phyloP scores from a whole-genome alignment of 2,888 invertebrate genomes.

The Tanytarsus gracilentus region DNA sequence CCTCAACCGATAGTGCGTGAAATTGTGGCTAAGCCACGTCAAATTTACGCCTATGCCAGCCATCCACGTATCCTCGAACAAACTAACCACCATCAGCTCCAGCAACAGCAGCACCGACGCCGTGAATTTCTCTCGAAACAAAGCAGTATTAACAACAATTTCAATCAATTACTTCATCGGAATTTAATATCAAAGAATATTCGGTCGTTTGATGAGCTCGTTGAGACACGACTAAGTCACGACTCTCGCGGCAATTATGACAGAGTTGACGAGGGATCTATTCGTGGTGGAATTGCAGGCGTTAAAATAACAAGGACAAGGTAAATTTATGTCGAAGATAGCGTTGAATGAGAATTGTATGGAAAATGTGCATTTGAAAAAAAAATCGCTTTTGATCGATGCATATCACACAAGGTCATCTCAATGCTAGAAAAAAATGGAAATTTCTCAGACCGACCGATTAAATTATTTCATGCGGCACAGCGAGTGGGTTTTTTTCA shows the following conservation, averaged over 20 bases:
- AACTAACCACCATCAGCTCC: not conserved
- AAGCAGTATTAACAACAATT: conserved; percentile 10
- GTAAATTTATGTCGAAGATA: too few species aligned
- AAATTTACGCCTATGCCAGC: conserved; percentile 59
- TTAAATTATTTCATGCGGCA: too few species aligned
- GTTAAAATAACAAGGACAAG: conserved; percentile 29
- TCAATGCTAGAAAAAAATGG: too few species aligned
- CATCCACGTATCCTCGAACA: conserved; percentile 44
- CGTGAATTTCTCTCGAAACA: conserved; percentile 21
- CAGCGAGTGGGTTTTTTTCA: too few species aligned
- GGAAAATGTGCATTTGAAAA: too few species aligned
- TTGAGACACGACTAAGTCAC: conserved; percentile 11
- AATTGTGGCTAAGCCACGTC: conserved; percentile 47
- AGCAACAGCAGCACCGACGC: not conserved
- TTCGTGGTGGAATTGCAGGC: conserved; percentile 20
- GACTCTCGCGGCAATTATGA: too few species aligned
- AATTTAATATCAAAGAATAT: conserved; percentile 11
- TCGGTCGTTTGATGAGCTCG: conserved; percentile 13
- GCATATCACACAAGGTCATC: too few species aligned
- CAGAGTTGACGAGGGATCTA: conserved; percentile 5
- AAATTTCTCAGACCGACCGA: too few species aligned
- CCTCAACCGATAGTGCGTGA: conserved; percentile 54
- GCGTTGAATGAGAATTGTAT: too few species aligned
- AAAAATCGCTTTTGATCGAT: too few species aligned
- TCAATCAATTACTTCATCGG: conserved; percentile 10